Evolutionary conservation across 1,140 invertebrate species (phyloP).

Genomic region (Pollicipes pollicipes): DNA sequence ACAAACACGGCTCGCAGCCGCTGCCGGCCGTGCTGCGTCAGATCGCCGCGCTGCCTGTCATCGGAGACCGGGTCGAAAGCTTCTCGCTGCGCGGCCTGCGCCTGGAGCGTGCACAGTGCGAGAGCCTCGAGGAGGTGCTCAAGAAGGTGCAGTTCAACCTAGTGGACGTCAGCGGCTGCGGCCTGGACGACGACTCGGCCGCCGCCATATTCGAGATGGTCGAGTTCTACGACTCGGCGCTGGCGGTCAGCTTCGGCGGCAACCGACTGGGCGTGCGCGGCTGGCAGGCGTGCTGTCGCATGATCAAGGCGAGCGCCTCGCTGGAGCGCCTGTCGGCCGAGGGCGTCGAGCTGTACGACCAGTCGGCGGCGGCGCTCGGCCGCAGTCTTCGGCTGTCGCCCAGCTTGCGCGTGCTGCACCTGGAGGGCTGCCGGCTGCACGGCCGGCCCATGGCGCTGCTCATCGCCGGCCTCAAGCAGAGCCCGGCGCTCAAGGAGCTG

Average conservation of each 20-base stretch:
- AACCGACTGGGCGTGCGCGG: slow-evolving; percentile 48
- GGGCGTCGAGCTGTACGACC: slow-evolving; percentile 44
- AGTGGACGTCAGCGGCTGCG: slow-evolving; percentile 44
- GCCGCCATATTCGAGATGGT: slow-evolving; percentile 76
- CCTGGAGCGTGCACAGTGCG: slow-evolving; percentile 40
- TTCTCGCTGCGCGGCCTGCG: slow-evolving; percentile 34
- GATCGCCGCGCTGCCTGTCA: slow-evolving; percentile 30
- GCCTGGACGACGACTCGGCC: slow-evolving; percentile 50
- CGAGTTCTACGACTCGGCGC: slow-evolving; percentile 72
- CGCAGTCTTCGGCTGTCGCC: slow-evolving; percentile 45
- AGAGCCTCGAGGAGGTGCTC: slow-evolving; percentile 55
- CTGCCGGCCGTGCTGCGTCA: slow-evolving; percentile 48
- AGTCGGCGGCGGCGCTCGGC: slow-evolving; percentile 45
- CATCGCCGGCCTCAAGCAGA: slow-evolving; percentile 50
- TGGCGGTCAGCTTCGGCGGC: slow-evolving; percentile 53
- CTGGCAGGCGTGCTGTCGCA: slow-evolving; percentile 59
- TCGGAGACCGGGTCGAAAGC: slow-evolving; percentile 27
- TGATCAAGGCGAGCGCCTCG: slow-evolving; percentile 57
- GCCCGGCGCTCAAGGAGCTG: slow-evolving; percentile 56
- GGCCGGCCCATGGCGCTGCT: slow-evolving; percentile 44
- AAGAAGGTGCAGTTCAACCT: slow-evolving; percentile 50
- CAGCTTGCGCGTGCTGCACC: slow-evolving; percentile 47
- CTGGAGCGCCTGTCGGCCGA: slow-evolving; percentile 48
- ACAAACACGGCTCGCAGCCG: slow-evolving; percentile 44
- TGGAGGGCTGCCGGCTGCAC: slow-evolving; percentile 50